Conservation (phyloP, 2,113 vertebrate genomes). For the Diadophis punctatus region DNA sequence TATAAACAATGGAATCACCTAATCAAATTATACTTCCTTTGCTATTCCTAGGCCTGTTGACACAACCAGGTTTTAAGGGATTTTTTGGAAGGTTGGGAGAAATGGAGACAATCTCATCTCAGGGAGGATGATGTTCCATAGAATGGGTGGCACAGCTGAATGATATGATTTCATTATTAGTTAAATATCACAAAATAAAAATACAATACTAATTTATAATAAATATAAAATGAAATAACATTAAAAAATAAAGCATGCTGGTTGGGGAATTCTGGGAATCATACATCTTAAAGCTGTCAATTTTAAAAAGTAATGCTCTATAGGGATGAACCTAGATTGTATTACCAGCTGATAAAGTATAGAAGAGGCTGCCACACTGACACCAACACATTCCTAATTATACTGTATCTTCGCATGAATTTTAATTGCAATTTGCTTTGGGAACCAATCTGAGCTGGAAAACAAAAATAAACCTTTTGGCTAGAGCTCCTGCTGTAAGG, state of each 20-base stretch:
- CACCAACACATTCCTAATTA: not conserved
- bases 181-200: not conserved
- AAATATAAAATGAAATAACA: not conserved
- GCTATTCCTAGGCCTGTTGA: not conserved
- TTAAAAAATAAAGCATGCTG: not conserved
- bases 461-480: not conserved
- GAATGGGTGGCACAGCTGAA: not conserved
- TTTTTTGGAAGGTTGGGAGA: not conserved
- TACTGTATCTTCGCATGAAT: not conserved
- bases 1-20: not conserved
- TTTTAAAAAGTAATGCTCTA: not conserved
- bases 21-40: not conserved
- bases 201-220: not conserved
- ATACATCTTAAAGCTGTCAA: not conserved
- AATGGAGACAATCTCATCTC: not conserved
- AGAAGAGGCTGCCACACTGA: not conserved
- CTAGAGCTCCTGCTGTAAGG: not conserved
- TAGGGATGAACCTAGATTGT: not conserved
- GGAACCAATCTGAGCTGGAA: not conserved
- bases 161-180: not conserved
- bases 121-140: not conserved
- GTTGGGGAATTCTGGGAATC: not conserved
- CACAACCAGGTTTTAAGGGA: not conserved
- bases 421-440: conserved; percentile 8
- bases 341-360: not conserved